phyloP scores from a whole-genome alignment of 2,797 vertebrate genomes.

The Podarcis siculus region DNA sequence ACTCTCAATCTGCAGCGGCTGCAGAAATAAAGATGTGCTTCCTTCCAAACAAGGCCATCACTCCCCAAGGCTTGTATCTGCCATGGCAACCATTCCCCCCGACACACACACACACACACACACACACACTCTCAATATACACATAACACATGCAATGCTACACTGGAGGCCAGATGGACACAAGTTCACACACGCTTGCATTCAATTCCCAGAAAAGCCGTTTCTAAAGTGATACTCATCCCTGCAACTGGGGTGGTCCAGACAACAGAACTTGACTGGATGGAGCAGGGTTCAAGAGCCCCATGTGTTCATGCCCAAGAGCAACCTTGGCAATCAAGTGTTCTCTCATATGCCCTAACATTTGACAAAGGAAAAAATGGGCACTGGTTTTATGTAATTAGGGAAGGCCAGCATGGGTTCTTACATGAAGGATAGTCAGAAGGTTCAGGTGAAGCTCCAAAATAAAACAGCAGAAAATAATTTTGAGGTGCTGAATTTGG shows the following conservation, averaged over 20 bases:
- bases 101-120: background rate
- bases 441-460: too few relatives aligned
- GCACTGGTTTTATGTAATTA: background rate
- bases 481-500: background rate
- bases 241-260: background rate
- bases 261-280: background rate
- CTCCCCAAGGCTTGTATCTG: background rate
- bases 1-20: background rate
- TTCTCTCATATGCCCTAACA: background rate
- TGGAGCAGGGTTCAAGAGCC: background rate
- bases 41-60: background rate
- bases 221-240: background rate
- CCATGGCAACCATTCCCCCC: background rate
- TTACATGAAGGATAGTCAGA: background rate
- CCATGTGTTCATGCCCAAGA: background rate
- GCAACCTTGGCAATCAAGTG: background rate
- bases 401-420: background rate
- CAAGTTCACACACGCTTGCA: background rate
- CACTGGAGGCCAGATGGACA: constrained; percentile 10
- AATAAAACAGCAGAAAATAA: background rate
- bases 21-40: fast-evolving
- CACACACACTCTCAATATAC: background rate
- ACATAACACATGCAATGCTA: background rate
- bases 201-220: background rate
- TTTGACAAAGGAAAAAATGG: background rate